These are phyloP conservation scores for Geodia barretti DNA, from an alignment of 37 sponge, comb jelly and placozoan genomes.

Conservation along the genomic window DNA sequence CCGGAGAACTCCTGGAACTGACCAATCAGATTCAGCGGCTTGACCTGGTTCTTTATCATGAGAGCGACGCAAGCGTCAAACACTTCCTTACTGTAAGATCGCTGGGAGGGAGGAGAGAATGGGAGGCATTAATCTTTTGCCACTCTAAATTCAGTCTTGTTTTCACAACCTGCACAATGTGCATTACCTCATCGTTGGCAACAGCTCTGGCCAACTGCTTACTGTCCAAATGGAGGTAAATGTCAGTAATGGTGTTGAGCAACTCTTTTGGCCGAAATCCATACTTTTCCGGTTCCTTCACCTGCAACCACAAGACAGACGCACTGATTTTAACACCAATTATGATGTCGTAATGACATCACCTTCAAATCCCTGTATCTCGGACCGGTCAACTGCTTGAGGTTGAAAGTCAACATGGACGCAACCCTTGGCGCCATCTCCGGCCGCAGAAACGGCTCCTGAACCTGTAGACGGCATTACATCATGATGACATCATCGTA, in stretches of 20 bases:
- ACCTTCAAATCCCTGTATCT: constrained; percentile 88
- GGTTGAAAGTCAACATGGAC: constrained; percentile 94
- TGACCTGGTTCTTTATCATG: constrained; percentile 61
- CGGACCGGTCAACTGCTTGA: constrained; percentile 94
- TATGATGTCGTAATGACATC: background rate
- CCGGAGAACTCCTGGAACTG: constrained; percentile 64
- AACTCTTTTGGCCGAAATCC: constrained; percentile 85
- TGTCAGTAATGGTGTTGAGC: constrained; percentile 81
- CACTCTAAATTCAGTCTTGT: too few relatives aligned
- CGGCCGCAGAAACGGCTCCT: background rate
- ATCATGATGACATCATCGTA: background rate
- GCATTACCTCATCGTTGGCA: constrained; percentile 85
- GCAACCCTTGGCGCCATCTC: constrained; percentile 78
- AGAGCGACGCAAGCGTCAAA: constrained; percentile 65
- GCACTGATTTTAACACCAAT: background rate
- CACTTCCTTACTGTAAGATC: constrained; percentile 88
- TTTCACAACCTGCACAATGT: too few relatives aligned
- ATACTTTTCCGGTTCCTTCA: constrained; percentile 89
- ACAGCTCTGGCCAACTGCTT: constrained; percentile 80
- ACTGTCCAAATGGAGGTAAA: constrained; percentile 89
- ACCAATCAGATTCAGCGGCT: constrained; percentile 43
- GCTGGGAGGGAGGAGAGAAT: constrained; percentile 7
- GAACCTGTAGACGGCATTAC: background rate
- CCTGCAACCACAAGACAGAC: constrained; percentile 37
- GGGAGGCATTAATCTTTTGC: background rate